Percentiles rank a stretch among this genome's conserved stretches.
Conservation (phyloP, 2,888 invertebrate genomes). For the Dynastes hyllus region DNA sequence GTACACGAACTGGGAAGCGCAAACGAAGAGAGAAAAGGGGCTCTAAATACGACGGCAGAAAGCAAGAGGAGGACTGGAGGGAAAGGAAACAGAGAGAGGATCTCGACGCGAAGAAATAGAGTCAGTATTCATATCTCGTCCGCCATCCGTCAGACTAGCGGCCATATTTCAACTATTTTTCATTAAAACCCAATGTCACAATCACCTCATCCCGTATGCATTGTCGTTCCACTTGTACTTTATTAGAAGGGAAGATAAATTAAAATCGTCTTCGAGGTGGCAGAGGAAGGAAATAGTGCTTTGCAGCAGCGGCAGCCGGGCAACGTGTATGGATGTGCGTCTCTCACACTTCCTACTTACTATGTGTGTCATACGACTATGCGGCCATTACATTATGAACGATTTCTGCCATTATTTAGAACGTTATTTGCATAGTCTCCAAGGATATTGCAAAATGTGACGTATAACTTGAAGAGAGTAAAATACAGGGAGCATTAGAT, state of each 20-base stretch:
- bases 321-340: conserved; percentile 5
- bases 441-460: no score
- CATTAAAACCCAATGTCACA: conserved; percentile 58
- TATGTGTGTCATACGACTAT: no score
- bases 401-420: background rate
- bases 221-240: conserved; percentile 64
- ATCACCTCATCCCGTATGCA: conserved; percentile 65
- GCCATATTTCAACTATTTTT: conserved; percentile 62
- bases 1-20: conserved; percentile 44
- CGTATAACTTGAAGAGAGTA: no score
- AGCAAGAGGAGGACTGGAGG: conserved; percentile 6
- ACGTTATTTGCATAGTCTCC: background rate
- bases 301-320: no score
- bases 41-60: background rate
- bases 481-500: no score
- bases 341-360: background rate
- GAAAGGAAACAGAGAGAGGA: conserved; percentile 43
- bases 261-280: conserved; percentile 59
- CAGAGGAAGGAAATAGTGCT: background rate
- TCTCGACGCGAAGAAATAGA: conserved; percentile 36
- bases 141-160: conserved; percentile 60
- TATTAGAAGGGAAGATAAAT: conserved; percentile 65
- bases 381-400: background rate
- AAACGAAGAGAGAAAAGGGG: conserved; percentile 32
- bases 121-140: conserved; percentile 61